These are phyloP conservation scores for Tyrophagus putrescentiae DNA, from an alignment of 1,140 invertebrate genomes.

Conservation along the genomic window DNA sequence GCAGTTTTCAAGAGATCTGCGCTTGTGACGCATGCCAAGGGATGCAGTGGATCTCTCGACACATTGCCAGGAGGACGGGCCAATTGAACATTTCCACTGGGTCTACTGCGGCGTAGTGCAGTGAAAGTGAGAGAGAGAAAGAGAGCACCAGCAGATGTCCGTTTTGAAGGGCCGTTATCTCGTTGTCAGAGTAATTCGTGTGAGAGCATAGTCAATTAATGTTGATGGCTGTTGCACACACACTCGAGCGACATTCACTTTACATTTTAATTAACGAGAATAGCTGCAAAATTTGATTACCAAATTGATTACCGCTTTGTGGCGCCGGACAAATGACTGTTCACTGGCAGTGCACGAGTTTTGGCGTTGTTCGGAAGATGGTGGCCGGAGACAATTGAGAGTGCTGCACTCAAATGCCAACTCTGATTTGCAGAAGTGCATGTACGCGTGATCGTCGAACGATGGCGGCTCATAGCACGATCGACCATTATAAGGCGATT, in stretches of 20 bases:
- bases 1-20: no score
- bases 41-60: slow-evolving; percentile 4
- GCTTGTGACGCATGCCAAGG: slow-evolving; percentile 7
- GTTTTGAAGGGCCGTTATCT: background rate
- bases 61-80: background rate
- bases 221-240: slow-evolving; percentile 10
- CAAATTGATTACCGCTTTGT: background rate
- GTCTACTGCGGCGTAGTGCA: no score
- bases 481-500: slow-evolving; percentile 12
- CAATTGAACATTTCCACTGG: no score
- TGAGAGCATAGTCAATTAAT: background rate
- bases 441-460: slow-evolving; percentile 3
- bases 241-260: background rate
- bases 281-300: slow-evolving; percentile 6
- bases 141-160: slow-evolving; percentile 11
- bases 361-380: background rate
- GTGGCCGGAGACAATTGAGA: background rate
- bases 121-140: no score
- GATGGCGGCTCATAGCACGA: background rate
- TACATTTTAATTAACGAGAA: slow-evolving; percentile 11
- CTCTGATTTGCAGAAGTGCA: background rate
- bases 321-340: background rate
- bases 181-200: background rate
- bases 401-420: background rate
- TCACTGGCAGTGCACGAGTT: no score